Conservation (phyloP, 1,140 invertebrate species). For the Microplitis mediator region DNA sequence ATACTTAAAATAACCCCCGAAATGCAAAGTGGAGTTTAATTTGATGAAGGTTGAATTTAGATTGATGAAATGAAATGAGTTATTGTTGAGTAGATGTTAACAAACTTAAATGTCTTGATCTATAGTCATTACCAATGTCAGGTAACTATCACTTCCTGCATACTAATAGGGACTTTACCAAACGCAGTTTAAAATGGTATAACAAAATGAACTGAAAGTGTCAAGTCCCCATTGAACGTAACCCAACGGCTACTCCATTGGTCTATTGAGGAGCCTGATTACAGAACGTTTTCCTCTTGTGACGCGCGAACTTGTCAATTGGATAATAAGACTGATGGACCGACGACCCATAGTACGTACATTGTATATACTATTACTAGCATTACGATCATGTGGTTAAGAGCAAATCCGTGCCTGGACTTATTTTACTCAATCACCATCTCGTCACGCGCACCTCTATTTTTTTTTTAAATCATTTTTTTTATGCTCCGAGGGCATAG, state of each 20-base stretch:
- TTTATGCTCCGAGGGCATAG: no score
- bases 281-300: slow-evolving; percentile 31
- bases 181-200: slow-evolving; percentile 20
- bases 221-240: neutral
- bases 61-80: no score
- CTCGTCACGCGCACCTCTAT: neutral
- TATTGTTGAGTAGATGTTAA: no score
- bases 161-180: neutral
- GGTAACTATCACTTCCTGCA: neutral
- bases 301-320: slow-evolving; percentile 40
- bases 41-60: no score
- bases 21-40: neutral
- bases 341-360: slow-evolving; percentile 26
- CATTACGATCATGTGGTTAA: slow-evolving; percentile 44
- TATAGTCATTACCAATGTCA: neutral
- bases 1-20: no score
- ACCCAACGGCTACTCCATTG: neutral
- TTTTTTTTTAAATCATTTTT: neutral
- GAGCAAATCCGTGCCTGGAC: slow-evolving; percentile 35
- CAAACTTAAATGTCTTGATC: neutral
- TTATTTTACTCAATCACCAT: slow-evolving; percentile 22
- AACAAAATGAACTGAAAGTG: neutral
- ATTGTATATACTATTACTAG: slow-evolving; percentile 17
- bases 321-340: slow-evolving; percentile 41
- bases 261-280: slow-evolving; percentile 36